These are phyloP conservation scores for Porites lutea DNA, from an alignment of 64 coral and sea anemone species.

Conservation along the genomic window DNA sequence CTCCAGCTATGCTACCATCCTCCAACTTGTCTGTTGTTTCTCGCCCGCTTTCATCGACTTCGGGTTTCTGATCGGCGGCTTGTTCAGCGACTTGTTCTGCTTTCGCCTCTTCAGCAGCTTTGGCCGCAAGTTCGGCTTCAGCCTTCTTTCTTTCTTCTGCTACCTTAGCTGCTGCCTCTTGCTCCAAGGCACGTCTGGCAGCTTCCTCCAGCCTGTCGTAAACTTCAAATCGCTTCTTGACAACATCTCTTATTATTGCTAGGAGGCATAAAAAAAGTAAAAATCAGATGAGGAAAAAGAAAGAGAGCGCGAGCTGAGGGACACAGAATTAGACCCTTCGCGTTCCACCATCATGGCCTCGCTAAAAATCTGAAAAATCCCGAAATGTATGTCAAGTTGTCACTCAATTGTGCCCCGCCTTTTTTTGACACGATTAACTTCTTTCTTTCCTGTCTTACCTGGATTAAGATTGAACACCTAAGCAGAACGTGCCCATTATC, in stretches of 20 bases:
- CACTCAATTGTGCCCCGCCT: too few species aligned
- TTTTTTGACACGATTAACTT: too few species aligned
- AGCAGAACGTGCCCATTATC: too few species aligned
- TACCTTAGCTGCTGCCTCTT: slow-evolving; percentile 74
- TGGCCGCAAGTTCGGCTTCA: slow-evolving; percentile 68
- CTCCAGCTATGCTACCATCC: slow-evolving; percentile 27
- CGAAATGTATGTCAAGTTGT: too few species aligned
- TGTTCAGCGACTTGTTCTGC: slow-evolving; percentile 26
- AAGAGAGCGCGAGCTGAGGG: too few species aligned
- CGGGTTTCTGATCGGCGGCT: background rate
- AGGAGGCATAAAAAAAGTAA: background rate
- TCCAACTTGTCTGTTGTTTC: slow-evolving; percentile 40
- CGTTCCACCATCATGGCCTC: too few species aligned
- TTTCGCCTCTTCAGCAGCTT: slow-evolving; percentile 47
- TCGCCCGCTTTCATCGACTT: background rate
- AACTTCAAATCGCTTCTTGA: slow-evolving; percentile 71
- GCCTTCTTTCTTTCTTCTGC: slow-evolving; percentile 69
- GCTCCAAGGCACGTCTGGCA: slow-evolving; percentile 64
- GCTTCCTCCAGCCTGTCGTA: slow-evolving; percentile 91
- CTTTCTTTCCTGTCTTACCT: too few species aligned
- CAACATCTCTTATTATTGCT: slow-evolving; percentile 97
- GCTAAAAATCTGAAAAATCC: too few species aligned
- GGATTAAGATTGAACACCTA: too few species aligned
- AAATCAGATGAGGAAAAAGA: too few species aligned
- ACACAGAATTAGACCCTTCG: too few species aligned